phyloP scores from a whole-genome alignment of 2,113 vertebrate species.

The Ploceus nigricollis region DNA sequence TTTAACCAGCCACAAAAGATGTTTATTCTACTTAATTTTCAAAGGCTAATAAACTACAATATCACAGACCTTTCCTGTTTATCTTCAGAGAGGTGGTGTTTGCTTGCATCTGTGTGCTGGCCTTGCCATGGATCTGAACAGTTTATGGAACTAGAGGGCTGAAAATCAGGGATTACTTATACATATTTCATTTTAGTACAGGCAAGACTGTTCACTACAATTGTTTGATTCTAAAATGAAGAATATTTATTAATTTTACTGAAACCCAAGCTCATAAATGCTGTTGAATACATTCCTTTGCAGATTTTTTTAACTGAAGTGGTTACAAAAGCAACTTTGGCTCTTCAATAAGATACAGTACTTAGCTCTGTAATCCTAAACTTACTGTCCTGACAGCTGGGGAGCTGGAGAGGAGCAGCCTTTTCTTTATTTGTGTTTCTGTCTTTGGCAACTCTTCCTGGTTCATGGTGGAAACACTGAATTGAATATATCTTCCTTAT shows the following conservation, averaged over 20 bases:
- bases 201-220: background rate
- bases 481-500: background rate
- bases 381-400: conserved; percentile 1
- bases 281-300: background rate
- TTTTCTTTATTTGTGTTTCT: conserved; percentile 12
- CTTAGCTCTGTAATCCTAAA: conserved; percentile 1
- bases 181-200: background rate
- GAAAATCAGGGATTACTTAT: background rate
- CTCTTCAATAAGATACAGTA: background rate
- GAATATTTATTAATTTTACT: background rate
- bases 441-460: background rate
- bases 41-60: background rate
- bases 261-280: background rate
- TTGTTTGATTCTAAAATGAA: background rate
- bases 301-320: background rate
- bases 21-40: background rate
- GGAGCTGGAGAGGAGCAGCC: background rate
- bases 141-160: background rate
- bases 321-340: background rate
- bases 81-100: background rate
- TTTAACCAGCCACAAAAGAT: background rate
- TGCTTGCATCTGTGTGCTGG: background rate
- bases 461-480: background rate
- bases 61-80: background rate
- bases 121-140: background rate